Base-by-base conservation (phyloP, 2,888 invertebrate species). In the Heliconius sara region DNA sequence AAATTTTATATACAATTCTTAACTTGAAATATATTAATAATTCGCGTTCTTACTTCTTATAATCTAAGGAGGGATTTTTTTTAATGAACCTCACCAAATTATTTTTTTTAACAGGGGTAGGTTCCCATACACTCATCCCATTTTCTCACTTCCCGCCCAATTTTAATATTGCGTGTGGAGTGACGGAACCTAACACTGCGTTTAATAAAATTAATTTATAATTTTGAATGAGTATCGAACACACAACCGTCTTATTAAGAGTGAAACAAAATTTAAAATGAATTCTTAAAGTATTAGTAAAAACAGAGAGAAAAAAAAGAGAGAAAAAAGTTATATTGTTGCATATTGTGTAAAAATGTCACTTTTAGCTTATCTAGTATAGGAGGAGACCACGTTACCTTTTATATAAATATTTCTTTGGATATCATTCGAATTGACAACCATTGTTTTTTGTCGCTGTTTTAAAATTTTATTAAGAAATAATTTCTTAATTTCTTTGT, bases 1-100 rank as follows among this genome's bases (percentile, higher is more conserved):
- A 43, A 43, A 68, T 68, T 39, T 39, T 67, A 67, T 67, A 67
- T 68, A 43, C 13, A n/a, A 67, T 67, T 67, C 34, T 19, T 52
- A 67, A 43, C 25, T 68, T 68, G n/a, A 43, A 43, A 43, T 22
- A 6, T 39, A 39, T 25, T 68, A 39, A 68, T 43, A 68, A 68
- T 39, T 13, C 7, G 43, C n/a, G 9, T 39, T 34, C 5, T 66
- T 60, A 13, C 16, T 47, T 47, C 12, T 47, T 47, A 10, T n/a
- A 60, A 60, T 60, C 60, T n/a, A n/a, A 60, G n/a, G n/a, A n/a
- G n/a, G n/a, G 16, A 6, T 6, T 0, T 22, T 52, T 52, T 52
- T 52, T 7, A 52, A 19, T 52, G 34, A 34, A 34, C 34, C 9
- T 39, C 9, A 39, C 34, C 34, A 39, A 9, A 39, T 39, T 9